A percentile compares a stretch with the other conserved stretches of the same genome.
These are phyloP conservation scores for Caenorhabditis latens DNA, from an alignment of 1,140 invertebrate genomes.

Conservation along the genomic window DNA sequence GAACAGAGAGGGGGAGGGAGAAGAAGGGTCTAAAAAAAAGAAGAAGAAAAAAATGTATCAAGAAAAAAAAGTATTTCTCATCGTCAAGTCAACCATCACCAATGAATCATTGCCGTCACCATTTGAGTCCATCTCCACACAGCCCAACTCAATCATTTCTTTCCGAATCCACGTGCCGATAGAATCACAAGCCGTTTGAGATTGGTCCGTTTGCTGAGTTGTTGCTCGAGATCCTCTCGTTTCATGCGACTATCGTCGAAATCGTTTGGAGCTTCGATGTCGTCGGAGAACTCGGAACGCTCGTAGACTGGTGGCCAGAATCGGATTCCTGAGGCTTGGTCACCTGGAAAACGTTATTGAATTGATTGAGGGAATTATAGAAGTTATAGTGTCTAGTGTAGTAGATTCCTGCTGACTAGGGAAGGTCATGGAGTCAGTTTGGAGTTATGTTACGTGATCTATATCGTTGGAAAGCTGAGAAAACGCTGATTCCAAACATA, in stretches of 20 bases:
- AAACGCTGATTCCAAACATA: no score
- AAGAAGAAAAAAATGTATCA: background rate
- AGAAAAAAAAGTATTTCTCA: background rate
- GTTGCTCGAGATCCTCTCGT: background rate
- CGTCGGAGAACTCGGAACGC: conserved; percentile 7
- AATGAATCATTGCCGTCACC: background rate
- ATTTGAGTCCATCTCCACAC: background rate
- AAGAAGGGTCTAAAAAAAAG: background rate
- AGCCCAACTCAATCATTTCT: background rate
- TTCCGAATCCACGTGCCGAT: conserved; percentile 40
- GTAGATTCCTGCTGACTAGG: no score
- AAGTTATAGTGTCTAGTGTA: background rate
- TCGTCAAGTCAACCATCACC: background rate
- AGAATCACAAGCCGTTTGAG: conserved; percentile 38
- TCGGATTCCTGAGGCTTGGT: background rate
- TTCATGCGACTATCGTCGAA: background rate
- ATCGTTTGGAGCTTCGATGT: background rate
- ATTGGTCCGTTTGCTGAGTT: conserved; percentile 27
- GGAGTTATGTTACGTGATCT: no score
- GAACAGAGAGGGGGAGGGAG: background rate
- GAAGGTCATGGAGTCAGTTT: no score
- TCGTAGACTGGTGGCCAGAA: background rate
- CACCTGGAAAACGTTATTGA: background rate
- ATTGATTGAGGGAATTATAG: background rate
- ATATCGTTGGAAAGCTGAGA: no score